A percentile compares a stretch with the other conserved stretches of the same genome.
These are phyloP conservation scores for Hylaea fasciaria DNA, from an alignment of 2,888 invertebrate genomes.

Conservation along the genomic window DNA sequence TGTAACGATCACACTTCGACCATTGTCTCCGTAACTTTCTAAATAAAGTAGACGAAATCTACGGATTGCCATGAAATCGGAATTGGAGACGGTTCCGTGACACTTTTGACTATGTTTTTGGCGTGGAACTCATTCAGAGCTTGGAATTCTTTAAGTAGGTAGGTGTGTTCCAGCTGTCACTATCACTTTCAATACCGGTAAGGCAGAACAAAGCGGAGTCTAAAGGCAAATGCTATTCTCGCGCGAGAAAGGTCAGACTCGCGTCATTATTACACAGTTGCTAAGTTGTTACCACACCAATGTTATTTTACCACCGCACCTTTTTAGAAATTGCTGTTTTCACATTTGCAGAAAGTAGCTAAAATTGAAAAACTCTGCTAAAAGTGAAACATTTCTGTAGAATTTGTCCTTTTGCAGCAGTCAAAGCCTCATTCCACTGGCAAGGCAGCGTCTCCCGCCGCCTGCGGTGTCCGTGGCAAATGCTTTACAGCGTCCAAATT, in stretches of 20 bases:
- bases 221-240: conserved; percentile 23
- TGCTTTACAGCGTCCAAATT: conserved; percentile 54
- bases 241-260: conserved; percentile 25
- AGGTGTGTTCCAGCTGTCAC: conserved; percentile 24
- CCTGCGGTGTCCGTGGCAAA: conserved; percentile 60
- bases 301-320: conserved; percentile 19
- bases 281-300: conserved; percentile 24
- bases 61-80: conserved; percentile 66
- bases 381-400: conserved; percentile 19
- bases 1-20: conserved; percentile 65
- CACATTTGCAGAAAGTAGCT: conserved; percentile 24
- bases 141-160: conserved; percentile 20
- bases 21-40: conserved; percentile 73
- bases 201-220: conserved; percentile 29
- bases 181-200: conserved; percentile 36
- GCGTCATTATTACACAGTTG: conserved; percentile 19
- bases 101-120: conserved; percentile 29
- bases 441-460: conserved; percentile 34
- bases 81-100: conserved; percentile 59
- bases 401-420: conserved; percentile 39
- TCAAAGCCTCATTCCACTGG: conserved; percentile 45
- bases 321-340: conserved; percentile 28
- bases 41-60: conserved; percentile 63
- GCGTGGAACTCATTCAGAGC: conserved; percentile 17
- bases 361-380: conserved; percentile 15